These are phyloP conservation scores for Bibio marci DNA, from an alignment of 2,888 invertebrate genomes.

Conservation along the genomic window DNA sequence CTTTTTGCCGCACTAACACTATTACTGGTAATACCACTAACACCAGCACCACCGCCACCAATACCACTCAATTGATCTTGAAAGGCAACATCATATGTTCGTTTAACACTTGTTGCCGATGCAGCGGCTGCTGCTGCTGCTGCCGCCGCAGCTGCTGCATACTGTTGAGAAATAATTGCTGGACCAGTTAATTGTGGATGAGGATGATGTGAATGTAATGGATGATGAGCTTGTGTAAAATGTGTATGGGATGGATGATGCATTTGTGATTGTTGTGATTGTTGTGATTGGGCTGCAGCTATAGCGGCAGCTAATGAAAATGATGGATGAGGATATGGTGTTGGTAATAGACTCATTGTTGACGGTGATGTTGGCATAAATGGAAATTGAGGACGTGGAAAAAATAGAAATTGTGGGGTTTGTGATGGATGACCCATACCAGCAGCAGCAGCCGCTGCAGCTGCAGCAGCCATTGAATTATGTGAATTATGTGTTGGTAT, in stretches of 20 bases:
- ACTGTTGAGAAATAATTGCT: background rate
- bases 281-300: background rate
- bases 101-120: slow-evolving; percentile 35
- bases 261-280: too few relatives aligned
- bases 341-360: background rate
- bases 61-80: slow-evolving; percentile 26
- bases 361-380: background rate
- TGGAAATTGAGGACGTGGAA: background rate
- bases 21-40: slow-evolving; percentile 5
- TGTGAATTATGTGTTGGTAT: background rate
- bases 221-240: slow-evolving; percentile 6
- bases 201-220: slow-evolving; percentile 7
- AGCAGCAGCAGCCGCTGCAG: slow-evolving; percentile 1
- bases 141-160: background rate
- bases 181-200: background rate
- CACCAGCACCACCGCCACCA: background rate
- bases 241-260: too few relatives aligned
- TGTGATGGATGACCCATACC: slow-evolving; percentile 4
- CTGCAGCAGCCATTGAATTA: slow-evolving; percentile 6
- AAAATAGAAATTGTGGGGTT: background rate
- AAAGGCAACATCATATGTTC: slow-evolving; percentile 57
- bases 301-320: background rate
- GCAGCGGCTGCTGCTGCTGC: background rate
- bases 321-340: background rate
- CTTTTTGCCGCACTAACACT: slow-evolving; percentile 23